phyloP scores from a whole-genome alignment of 2,113 vertebrate species.

The Isichthys henryi region DNA sequence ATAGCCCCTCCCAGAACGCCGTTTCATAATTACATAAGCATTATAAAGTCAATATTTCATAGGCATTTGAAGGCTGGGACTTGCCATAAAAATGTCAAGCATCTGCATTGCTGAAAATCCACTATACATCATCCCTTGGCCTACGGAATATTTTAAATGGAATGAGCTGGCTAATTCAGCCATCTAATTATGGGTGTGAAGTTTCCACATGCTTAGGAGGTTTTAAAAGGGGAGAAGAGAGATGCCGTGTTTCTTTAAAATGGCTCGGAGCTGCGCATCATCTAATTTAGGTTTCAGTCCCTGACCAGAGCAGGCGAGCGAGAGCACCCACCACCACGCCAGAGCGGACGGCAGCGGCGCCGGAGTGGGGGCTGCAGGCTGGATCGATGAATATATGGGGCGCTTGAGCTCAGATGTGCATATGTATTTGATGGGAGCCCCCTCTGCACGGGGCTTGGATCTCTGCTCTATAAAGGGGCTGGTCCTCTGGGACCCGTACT shows the following conservation, averaged over 20 bases:
- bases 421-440: constrained; percentile 20
- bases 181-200: constrained; percentile 16
- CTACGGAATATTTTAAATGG: constrained; percentile 8
- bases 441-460: background rate
- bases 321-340: background rate
- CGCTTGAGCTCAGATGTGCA: constrained; percentile 14
- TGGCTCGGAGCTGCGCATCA: background rate
- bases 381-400: constrained; percentile 19
- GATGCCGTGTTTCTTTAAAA: background rate
- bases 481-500: background rate
- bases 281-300: background rate
- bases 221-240: background rate
- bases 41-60: constrained; percentile 21
- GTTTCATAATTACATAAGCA: constrained; percentile 15
- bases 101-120: constrained; percentile 6
- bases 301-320: background rate
- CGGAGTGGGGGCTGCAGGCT: background rate
- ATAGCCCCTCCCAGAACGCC: background rate
- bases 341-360: background rate
- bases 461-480: constrained; percentile 7
- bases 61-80: background rate
- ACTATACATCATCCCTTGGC: constrained; percentile 10
- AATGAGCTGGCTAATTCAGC: constrained; percentile 1
- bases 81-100: constrained; percentile 11
- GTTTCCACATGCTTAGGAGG: constrained; percentile 12